Conservation (phyloP, 2,797 vertebrate genomes). For the Propithecus perrieri region DNA sequence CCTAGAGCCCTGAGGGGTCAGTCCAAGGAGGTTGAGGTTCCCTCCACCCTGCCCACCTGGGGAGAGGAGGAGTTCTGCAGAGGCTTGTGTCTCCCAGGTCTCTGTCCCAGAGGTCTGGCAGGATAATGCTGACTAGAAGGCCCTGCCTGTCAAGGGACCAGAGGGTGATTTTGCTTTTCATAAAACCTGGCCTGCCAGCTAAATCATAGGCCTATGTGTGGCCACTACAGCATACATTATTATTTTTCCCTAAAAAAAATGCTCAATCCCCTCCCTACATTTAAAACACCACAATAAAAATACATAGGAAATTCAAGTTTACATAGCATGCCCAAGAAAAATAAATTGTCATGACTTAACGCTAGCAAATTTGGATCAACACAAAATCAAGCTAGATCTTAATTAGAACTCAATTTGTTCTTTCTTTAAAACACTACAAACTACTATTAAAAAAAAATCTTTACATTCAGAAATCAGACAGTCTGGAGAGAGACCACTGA, state of each 20-base stretch:
- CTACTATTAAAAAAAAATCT: conserved; percentile 41
- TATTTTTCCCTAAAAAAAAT: conserved; percentile 54
- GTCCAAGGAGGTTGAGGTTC: background rate
- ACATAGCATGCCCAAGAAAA: conserved; percentile 73
- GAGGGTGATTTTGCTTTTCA: conserved; percentile 58
- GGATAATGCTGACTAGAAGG: background rate
- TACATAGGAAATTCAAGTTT: conserved; percentile 84
- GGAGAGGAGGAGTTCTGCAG: background rate
- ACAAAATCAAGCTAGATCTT: conserved; percentile 66
- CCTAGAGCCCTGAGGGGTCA: background rate
- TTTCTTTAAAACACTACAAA: conserved; percentile 60
- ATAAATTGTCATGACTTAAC: conserved; percentile 62
- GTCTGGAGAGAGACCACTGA: conserved; percentile 48
- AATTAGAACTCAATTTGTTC: conserved; percentile 63
- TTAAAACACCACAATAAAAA: conserved; percentile 81
- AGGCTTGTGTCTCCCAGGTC: background rate
- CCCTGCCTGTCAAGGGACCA: conserved; percentile 16
- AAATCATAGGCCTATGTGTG: conserved; percentile 56
- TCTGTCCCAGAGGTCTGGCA: background rate
- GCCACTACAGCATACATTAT: conserved; percentile 72
- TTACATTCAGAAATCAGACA: conserved; percentile 73
- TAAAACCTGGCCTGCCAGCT: conserved; percentile 69
- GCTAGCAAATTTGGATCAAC: conserved; percentile 75
- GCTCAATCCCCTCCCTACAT: conserved; percentile 51
- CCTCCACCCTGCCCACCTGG: background rate